A percentile compares a stretch with the other conserved stretches of the same genome.
Evolutionary conservation across 2,888 invertebrate genomes (phyloP).

Genomic region (Macrostomum cliftonense): DNA sequence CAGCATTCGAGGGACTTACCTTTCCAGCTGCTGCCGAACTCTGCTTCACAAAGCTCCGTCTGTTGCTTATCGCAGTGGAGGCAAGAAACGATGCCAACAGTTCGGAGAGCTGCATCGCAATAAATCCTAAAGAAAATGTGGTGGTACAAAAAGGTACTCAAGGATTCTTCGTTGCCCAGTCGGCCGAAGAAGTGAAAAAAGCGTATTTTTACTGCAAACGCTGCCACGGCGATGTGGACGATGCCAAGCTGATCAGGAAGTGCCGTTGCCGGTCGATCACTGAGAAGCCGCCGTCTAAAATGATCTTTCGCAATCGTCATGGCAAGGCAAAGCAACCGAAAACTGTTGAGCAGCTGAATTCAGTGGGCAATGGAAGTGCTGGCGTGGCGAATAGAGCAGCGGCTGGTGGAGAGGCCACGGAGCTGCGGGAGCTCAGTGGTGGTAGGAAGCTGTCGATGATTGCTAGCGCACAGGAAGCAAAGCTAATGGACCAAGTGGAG

Average conservation of each 20-base stretch:
- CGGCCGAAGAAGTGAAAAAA: constrained; percentile 44
- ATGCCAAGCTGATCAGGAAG: constrained; percentile 95
- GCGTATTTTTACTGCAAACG: constrained; percentile 99
- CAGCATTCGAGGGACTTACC: constrained; percentile 96
- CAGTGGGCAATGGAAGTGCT: too few relatives aligned
- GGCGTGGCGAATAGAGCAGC: too few relatives aligned
- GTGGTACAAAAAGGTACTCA: constrained; percentile 95
- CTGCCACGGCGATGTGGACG: constrained; percentile 92
- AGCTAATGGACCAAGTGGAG: background rate
- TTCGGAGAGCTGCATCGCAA: constrained; percentile 84
- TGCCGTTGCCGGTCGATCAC: constrained; percentile 60
- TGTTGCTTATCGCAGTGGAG: constrained; percentile 87
- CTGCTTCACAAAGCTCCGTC: constrained; percentile 91
- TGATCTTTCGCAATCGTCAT: too few relatives aligned
- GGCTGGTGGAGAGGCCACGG: too few relatives aligned
- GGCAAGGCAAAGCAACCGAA: too few relatives aligned
- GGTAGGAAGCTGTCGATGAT: too few relatives aligned
- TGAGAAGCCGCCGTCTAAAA: too few relatives aligned
- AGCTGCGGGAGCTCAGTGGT: too few relatives aligned
- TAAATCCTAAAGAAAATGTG: constrained; percentile 62
- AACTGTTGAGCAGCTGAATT: too few relatives aligned
- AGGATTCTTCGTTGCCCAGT: constrained; percentile 96
- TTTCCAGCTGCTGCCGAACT: constrained; percentile 99
- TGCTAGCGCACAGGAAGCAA: too few relatives aligned
- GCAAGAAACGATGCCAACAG: constrained; percentile 55